Evolutionary conservation across 2,888 invertebrate genomes (phyloP), one percentile per base, ranked within the genome.

Genomic region (Malacosoma neustria): DNA sequence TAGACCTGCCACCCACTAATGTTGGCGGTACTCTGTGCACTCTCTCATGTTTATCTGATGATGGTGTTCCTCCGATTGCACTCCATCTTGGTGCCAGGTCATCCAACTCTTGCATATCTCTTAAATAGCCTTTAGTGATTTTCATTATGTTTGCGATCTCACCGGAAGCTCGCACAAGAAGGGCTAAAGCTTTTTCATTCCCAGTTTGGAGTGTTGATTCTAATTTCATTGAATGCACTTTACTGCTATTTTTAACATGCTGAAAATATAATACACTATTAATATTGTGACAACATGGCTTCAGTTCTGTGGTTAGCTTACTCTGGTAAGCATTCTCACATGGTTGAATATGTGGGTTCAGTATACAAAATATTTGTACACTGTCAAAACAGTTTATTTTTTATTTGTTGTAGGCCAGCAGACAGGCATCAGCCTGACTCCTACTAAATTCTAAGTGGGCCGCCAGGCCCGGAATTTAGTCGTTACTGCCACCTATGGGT

Each of bases 21-120:
- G 72, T 52, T 0, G 84, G 84, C 1, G 71, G 72, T 2, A 85
- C 84, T 37, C 72, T 48, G 43, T 79, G 72, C 2, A 82, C 60
- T 43, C 62, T 75, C 6, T 77, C 75, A 0, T 43, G 54, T 12
- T 51, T 63, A 0, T 48, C 51, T 0, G 43, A 6, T 3, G 31
- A 37, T 1, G 72, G 72, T 3, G 73, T 68, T 3, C 61, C 67
- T n/a, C 72, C 60, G 1, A 73, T 49, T 1, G 48, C 54, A 42
- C 72, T 80, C 82, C 80, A 79, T 1, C 73, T 48, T 0, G 75
- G 75, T 0, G 70, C 58, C 1, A 48, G 41, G 0, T 48, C 41
- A 0, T 74, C 72, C 3, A 71, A 31, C 32, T 77, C 69, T 12
- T 63, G 57, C 11, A 60, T 41, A 2, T 67, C 66, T 37, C 45